Evolutionary conservation across 2,113 vertebrate species (phyloP).

Genomic region (Psittacula cyanocephala): DNA sequence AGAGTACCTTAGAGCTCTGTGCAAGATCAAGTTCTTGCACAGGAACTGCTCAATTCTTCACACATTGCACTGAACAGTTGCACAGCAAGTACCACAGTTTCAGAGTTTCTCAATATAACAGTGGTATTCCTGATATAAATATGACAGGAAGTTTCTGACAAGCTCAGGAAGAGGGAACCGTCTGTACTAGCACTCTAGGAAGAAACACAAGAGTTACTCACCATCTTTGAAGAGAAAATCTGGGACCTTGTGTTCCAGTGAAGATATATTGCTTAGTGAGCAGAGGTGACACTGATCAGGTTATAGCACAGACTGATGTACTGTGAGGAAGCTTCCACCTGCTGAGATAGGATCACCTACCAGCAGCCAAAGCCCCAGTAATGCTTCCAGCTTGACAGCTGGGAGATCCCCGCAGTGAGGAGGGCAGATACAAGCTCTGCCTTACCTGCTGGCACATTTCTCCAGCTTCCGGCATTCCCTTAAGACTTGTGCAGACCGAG

Average conservation of each 20-base stretch:
- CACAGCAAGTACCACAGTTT: background rate
- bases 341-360: background rate
- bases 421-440: background rate
- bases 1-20: background rate
- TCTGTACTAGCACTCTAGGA: background rate
- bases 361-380: background rate
- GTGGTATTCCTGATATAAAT: background rate
- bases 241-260: rapidly evolving
- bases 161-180: background rate
- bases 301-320: background rate
- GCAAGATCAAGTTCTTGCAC: background rate
- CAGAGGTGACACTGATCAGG: background rate
- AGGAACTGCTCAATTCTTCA: background rate
- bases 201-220: background rate
- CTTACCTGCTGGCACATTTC: background rate
- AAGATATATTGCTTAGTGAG: background rate
- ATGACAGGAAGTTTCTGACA: background rate
- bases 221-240: background rate
- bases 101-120: background rate
- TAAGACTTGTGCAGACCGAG: rapidly evolving
- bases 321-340: background rate
- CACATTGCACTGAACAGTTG: background rate
- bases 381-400: background rate
- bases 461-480: background rate
- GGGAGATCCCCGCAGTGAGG: rapidly evolving